phyloP scores from a whole-genome alignment of 2,113 vertebrate species.

The Diphyllodes magnificus region DNA sequence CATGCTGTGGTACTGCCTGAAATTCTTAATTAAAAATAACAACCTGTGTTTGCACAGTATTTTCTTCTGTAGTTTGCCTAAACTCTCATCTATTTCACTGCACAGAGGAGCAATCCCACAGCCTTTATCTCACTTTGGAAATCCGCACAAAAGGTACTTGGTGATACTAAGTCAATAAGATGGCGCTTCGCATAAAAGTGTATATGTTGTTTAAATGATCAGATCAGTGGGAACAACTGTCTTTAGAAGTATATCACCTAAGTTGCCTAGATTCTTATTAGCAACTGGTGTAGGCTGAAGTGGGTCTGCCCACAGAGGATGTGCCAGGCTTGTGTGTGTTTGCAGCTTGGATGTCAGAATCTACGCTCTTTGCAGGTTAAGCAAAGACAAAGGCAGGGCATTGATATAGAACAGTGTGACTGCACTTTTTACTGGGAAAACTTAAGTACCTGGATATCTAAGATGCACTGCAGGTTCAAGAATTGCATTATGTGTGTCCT shows the following conservation, averaged over 20 bases:
- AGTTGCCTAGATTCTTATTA: neutral
- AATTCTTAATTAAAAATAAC: neutral
- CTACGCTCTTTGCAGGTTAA: neutral
- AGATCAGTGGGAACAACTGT: neutral
- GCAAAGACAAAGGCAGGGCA: neutral
- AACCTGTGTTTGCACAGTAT: neutral
- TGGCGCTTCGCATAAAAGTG: neutral
- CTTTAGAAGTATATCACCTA: neutral
- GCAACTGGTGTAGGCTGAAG: neutral
- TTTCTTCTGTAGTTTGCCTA: neutral
- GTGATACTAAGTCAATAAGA: neutral
- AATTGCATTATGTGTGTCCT: neutral
- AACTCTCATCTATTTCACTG: neutral
- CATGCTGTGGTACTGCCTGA: fast-evolving
- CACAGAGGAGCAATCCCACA: neutral
- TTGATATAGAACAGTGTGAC: neutral
- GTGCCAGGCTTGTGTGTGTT: neutral
- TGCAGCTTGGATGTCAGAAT: neutral
- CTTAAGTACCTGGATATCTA: neutral
- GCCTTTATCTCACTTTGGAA: neutral
- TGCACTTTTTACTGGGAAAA: neutral
- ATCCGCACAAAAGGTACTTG: neutral
- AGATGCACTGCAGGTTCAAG: neutral
- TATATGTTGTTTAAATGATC: neutral
- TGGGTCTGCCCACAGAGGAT: neutral